Evolutionary conservation across 2,888 invertebrate species (phyloP).

Genomic region (Brachyptera putata): DNA sequence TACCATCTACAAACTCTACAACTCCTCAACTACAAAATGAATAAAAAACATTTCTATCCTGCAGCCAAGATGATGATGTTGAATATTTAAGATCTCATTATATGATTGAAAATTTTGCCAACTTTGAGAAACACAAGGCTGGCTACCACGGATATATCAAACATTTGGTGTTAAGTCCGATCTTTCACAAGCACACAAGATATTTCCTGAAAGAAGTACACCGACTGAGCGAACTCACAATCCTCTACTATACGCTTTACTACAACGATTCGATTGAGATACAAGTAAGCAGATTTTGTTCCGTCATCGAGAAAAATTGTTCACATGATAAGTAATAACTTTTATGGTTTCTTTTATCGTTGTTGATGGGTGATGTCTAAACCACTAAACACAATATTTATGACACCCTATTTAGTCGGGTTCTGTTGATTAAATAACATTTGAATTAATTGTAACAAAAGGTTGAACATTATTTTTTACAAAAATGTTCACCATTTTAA

Average conservation of each 20-base stretch:
- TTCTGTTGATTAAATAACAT: no score
- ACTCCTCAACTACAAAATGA: no score
- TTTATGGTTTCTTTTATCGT: no score
- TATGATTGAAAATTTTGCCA: slow-evolving; percentile 42
- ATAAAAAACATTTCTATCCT: no score
- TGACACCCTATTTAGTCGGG: no score
- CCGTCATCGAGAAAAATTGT: background rate
- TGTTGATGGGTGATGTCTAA: no score
- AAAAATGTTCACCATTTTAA: no score
- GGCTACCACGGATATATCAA: slow-evolving; percentile 29
- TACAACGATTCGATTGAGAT: background rate
- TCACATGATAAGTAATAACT: background rate
- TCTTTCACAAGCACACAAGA: slow-evolving; percentile 53
- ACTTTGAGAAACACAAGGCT: slow-evolving; percentile 21
- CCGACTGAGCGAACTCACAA: slow-evolving; percentile 50
- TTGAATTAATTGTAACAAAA: no score
- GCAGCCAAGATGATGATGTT: no score
- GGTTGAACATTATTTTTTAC: no score
- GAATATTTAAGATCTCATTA: slow-evolving; percentile 44
- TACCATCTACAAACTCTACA: no score
- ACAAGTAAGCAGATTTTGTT: background rate
- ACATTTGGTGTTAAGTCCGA: slow-evolving; percentile 46
- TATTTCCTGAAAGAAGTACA: slow-evolving; percentile 60
- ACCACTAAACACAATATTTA: no score
- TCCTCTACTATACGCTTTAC: slow-evolving; percentile 50